Conservation (phyloP, 1,140 invertebrate genomes). For the Drosophila neocordata region DNA sequence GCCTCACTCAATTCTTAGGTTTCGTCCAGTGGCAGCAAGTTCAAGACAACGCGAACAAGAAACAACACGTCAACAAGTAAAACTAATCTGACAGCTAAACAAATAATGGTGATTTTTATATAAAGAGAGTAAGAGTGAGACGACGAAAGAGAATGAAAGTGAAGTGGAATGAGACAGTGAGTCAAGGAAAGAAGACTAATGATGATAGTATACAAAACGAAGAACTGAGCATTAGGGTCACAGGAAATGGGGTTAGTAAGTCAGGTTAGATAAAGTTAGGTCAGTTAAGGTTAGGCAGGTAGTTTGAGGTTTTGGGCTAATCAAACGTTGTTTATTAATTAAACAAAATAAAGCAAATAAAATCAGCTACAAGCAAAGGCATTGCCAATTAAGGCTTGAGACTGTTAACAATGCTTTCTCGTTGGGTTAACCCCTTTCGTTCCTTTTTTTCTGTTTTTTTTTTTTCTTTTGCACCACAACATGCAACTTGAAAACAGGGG, state of each 20-base stretch:
- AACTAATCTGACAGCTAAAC: conserved; percentile 74
- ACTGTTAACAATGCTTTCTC: conserved; percentile 65
- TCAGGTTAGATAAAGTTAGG: conserved; percentile 32
- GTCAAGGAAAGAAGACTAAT: conserved; percentile 41
- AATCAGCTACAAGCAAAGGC: conserved; percentile 24
- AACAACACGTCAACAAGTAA: conserved; percentile 64
- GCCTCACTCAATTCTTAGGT: background rate
- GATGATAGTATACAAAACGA: conserved; percentile 57
- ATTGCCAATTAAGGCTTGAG: conserved; percentile 48
- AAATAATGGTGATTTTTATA: conserved; percentile 67
- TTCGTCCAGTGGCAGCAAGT: conserved; percentile 1
- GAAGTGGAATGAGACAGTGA: background rate
- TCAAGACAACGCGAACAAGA: conserved; percentile 46
- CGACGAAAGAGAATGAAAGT: background rate
- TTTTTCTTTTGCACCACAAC: conserved; percentile 39
- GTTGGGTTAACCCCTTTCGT: conserved; percentile 50
- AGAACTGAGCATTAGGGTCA: conserved; percentile 14
- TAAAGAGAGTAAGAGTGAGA: conserved; percentile 4
- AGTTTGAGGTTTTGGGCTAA: conserved; percentile 45
- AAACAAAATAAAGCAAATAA: conserved; percentile 54
- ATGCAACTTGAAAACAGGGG: conserved; percentile 27
- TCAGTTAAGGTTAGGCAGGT: background rate
- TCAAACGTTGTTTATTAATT: conserved; percentile 73
- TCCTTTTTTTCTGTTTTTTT: conserved; percentile 2
- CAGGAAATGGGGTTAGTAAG: conserved; percentile 51